Conservation (phyloP, 2,113 vertebrate species). For the Ramphastos sulfuratus region DNA sequence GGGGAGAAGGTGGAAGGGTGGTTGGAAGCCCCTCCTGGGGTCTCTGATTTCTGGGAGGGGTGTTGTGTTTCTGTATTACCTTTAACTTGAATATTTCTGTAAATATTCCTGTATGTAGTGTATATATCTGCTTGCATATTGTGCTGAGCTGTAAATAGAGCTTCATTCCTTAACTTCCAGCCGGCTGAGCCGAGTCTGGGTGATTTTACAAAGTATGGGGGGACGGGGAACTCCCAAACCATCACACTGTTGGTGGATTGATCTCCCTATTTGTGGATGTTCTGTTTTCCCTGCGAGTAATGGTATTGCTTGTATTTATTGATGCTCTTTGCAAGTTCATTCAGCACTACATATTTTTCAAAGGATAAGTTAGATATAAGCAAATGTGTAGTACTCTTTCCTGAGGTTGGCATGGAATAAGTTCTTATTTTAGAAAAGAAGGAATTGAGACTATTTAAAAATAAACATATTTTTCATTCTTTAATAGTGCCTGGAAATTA, state of each 20-base stretch:
- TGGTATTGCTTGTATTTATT: background rate
- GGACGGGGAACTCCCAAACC: too few relatives aligned
- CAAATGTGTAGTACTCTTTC: background rate
- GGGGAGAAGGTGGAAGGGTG: too few relatives aligned
- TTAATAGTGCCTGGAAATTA: background rate
- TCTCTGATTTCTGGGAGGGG: too few relatives aligned
- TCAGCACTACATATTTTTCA: background rate
- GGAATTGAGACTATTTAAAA: background rate
- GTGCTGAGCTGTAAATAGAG: too few relatives aligned
- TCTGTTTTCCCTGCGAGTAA: background rate
- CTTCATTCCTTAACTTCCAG: too few relatives aligned
- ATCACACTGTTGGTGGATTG: background rate
- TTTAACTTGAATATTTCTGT: too few relatives aligned
- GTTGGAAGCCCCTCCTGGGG: too few relatives aligned
- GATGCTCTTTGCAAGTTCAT: background rate
- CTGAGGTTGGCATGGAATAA: background rate
- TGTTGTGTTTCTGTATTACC: too few relatives aligned
- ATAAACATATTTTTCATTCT: background rate
- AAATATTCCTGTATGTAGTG: too few relatives aligned
- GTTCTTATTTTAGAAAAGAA: slow-evolving; percentile 17
- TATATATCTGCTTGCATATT: too few relatives aligned
- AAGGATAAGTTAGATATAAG: background rate
- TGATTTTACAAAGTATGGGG: too few relatives aligned
- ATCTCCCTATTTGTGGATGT: background rate
- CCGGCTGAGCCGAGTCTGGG: too few relatives aligned